phyloP scores from a whole-genome alignment of 2,113 vertebrate genomes.

The Mystacornis crossleyi region DNA sequence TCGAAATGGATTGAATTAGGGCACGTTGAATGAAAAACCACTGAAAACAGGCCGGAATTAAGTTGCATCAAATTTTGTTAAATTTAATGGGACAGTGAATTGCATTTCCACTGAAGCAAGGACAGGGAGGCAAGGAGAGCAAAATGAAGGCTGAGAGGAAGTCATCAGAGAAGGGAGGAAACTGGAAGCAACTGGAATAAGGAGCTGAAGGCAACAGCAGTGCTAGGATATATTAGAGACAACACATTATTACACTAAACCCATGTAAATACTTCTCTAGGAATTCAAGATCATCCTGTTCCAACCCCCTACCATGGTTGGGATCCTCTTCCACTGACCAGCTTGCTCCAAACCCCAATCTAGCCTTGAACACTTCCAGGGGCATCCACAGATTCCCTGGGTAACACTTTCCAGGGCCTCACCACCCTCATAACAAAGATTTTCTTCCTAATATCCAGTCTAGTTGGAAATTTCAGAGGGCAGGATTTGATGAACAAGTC shows the following conservation, averaged over 20 bases:
- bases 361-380: background rate
- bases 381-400: background rate
- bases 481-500: background rate
- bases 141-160: background rate
- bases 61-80: slow-evolving; percentile 9
- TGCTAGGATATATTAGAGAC: background rate
- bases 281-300: background rate
- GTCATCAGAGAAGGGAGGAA: background rate
- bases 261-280: background rate
- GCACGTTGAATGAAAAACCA: background rate
- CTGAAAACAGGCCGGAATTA: slow-evolving; percentile 19
- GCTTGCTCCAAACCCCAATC: background rate
- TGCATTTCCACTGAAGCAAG: background rate
- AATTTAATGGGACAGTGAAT: slow-evolving; percentile 19
- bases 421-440: background rate
- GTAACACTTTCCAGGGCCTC: background rate
- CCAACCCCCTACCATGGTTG: background rate
- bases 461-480: background rate
- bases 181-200: background rate
- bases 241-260: background rate
- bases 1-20: slow-evolving; percentile 47
- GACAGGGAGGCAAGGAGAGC: background rate
- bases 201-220: background rate
- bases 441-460: background rate
- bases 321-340: background rate